A percentile compares a stretch with the other conserved stretches of the same genome.
phyloP scores from a whole-genome alignment of 2,113 vertebrate genomes.

The Dromas ardeola region DNA sequence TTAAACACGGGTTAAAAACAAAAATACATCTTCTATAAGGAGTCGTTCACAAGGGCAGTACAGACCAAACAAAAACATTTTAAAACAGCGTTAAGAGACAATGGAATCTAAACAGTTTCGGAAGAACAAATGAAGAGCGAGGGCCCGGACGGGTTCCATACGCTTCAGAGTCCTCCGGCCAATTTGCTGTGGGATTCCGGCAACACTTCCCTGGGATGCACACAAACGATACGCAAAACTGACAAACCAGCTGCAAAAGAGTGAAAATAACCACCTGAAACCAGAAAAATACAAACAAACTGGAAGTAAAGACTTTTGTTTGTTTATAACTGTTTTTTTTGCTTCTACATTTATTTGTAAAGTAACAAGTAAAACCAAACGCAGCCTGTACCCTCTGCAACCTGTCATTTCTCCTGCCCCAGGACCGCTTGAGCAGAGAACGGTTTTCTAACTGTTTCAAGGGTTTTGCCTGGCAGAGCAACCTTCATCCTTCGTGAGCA shows the following conservation, averaged over 20 bases:
- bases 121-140: not conserved
- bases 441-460: not conserved
- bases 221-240: not conserved
- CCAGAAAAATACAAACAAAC: not conserved
- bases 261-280: not conserved
- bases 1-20: too few relatives aligned
- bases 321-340: not conserved
- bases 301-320: not conserved
- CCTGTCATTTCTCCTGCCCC: not conserved
- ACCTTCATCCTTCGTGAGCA: not conserved
- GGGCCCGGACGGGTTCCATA: accelerated
- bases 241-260: too few relatives aligned
- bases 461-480: not conserved
- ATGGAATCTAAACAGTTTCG: accelerated
- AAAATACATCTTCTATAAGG: not conserved
- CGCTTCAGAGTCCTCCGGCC: not conserved
- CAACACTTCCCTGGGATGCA: not conserved
- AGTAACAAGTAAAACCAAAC: not conserved
- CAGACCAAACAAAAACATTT: not conserved
- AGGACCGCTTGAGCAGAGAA: not conserved
- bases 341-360: not conserved
- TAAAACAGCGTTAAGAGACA: not conserved
- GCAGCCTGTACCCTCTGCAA: accelerated
- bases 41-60: not conserved
- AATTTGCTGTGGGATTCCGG: accelerated